Percentiles rank a stretch among this genome's conserved stretches.
Evolutionary conservation across 2,888 invertebrate genomes (phyloP).

Genomic region (Polydrusus pterygomalis): DNA sequence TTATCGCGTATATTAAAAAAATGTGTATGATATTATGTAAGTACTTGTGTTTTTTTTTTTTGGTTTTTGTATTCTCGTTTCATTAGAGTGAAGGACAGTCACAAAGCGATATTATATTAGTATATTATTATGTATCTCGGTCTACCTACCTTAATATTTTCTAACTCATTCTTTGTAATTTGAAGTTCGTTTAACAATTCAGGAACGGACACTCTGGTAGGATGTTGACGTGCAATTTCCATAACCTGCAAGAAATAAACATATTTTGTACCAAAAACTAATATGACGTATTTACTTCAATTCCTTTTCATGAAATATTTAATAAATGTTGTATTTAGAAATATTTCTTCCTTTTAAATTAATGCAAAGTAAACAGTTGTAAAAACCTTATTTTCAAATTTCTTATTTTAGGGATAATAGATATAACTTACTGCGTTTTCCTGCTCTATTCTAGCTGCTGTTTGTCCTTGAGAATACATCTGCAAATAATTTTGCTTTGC

Average conservation of each 20-base stretch:
- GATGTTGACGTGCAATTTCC: conserved; percentile 76
- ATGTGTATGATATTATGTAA: not conserved
- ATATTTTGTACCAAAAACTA: no score
- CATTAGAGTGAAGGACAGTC: conserved; percentile 14
- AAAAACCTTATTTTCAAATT: no score
- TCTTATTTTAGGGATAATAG: not conserved
- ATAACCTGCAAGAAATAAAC: conserved; percentile 63
- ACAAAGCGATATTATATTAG: conserved; percentile 3
- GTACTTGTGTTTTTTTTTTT: not conserved
- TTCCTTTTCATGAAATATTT: no score
- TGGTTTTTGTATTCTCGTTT: conserved; percentile 16
- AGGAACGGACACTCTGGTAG: conserved; percentile 84
- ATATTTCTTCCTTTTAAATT: no score
- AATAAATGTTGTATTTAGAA: no score
- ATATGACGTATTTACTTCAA: no score
- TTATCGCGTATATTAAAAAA: no score
- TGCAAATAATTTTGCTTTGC: conserved; percentile 86
- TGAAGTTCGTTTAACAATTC: conserved; percentile 88
- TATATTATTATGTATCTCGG: not conserved
- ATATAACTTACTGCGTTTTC: conserved; percentile 78
- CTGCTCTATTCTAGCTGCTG: conserved; percentile 83
- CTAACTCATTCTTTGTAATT: conserved; percentile 89
- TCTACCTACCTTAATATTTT: conserved; percentile 85
- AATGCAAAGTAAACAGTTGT: no score
- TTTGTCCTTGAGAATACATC: conserved; percentile 87